Evolutionary conservation across 1,140 invertebrate genomes (phyloP).

Genomic region (Drosophila seguyi): DNA sequence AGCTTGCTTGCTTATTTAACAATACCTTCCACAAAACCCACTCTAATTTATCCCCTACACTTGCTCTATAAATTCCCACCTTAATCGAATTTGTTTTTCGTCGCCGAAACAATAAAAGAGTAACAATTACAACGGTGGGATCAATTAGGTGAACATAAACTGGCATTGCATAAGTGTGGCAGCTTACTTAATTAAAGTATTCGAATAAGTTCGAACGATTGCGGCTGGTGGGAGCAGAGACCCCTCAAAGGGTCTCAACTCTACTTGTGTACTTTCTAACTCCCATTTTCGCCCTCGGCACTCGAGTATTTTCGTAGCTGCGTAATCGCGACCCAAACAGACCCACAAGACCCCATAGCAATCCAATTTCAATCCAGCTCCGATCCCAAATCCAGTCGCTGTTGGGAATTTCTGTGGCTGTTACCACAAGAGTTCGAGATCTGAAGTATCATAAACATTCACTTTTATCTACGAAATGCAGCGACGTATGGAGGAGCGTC

Average conservation of each 20-base stretch:
- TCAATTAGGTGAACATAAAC: conserved; percentile 42
- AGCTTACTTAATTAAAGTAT: conserved; percentile 74
- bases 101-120: conserved; percentile 17
- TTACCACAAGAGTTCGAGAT: conserved; percentile 60
- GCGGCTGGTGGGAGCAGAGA: conserved; percentile 39
- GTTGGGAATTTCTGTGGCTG: conserved; percentile 58
- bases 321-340: conserved; percentile 66
- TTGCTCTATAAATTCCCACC: conserved; percentile 10
- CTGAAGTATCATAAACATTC: conserved; percentile 81
- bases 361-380: conserved; percentile 34
- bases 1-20: not conserved
- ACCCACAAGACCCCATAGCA: conserved; percentile 19
- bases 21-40: not conserved
- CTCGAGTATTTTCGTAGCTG: conserved; percentile 56
- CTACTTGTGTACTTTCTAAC: conserved; percentile 75
- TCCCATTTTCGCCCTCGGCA: conserved; percentile 43
- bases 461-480: conserved; percentile 71
- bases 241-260: conserved; percentile 41
- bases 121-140: conserved; percentile 32
- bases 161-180: conserved; percentile 55
- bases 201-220: conserved; percentile 50
- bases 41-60: conserved; percentile 2
- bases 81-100: conserved; percentile 28
- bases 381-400: conserved; percentile 28
- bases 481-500: conserved; percentile 55